Evolutionary conservation across 2,113 vertebrate species (phyloP).

Genomic region (Psittacara wagleri): DNA sequence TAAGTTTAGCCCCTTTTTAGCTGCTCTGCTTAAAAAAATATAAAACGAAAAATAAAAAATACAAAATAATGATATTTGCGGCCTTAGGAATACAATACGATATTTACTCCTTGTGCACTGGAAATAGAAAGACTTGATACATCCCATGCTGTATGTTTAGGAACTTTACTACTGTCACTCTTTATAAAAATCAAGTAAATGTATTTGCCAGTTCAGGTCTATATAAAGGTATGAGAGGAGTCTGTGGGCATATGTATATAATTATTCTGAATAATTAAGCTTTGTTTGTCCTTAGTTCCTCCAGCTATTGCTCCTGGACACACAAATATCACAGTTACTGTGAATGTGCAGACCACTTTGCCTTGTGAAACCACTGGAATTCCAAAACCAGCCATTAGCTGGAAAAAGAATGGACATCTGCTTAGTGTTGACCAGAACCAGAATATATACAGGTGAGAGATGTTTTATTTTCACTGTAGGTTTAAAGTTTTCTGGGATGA

Average conservation of each 20-base stretch:
- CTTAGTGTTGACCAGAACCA: conserved; percentile 92
- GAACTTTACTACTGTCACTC: background rate
- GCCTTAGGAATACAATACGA: background rate
- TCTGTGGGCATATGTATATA: accelerated
- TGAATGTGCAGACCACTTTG: conserved; percentile 92
- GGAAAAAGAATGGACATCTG: conserved; percentile 84
- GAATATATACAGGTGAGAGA: conserved; percentile 90
- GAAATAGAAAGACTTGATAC: background rate
- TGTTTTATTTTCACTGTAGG: background rate
- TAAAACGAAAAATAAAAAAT: background rate
- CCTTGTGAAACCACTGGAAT: conserved; percentile 90
- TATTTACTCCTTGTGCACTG: background rate
- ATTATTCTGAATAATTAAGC: background rate
- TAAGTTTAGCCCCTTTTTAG: background rate
- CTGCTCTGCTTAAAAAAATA: background rate
- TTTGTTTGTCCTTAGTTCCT: conserved; percentile 78
- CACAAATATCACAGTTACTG: conserved; percentile 83
- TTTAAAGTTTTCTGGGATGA: background rate
- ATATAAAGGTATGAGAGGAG: background rate
- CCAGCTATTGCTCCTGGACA: conserved; percentile 81
- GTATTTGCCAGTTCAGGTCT: background rate
- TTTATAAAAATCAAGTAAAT: background rate
- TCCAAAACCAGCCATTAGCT: conserved; percentile 86
- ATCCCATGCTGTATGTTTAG: background rate
- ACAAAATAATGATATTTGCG: too few relatives aligned